Evolutionary conservation across 1,140 invertebrate species (phyloP), one percentile per base, ranked within the genome.

Genomic region (Nasonia vitripennis): DNA sequence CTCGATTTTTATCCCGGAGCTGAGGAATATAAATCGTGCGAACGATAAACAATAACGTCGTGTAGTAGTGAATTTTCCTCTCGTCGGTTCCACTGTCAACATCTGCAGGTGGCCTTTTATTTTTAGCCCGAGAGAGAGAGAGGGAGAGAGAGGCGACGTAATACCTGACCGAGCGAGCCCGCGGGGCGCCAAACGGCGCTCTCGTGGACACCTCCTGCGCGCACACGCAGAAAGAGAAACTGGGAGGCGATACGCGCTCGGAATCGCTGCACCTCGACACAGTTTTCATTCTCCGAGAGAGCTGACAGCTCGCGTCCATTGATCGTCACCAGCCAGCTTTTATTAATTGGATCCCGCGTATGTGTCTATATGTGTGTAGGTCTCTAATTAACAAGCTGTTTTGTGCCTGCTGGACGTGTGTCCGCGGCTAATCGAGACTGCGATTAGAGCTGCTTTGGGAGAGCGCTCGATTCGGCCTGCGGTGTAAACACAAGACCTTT

Each of bases 281-380:
- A 77, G 51, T 83, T 83, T 81, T 62, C 51, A 68, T 48, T 62
- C 73, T 34, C 55, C n/a, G 17, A 20, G 1, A 20, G 55, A 5
- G 9, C 41, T 20, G 17, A 62, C 17, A 62, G 55, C 27, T 27
- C 51, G 71, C 70, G 68, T 79, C 70, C 78, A 45, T 73, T 84
- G 88, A 87, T 86, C 87, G 67, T 73, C 84, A 84, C 88, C 86
- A 62, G 85, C 88, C 86, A 62, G 5, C 55, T 6, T 7, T 74
- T 83, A 83, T 83, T 83, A 68, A 83, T 83, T 83, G 81, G 81
- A 55, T 68, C 6, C 7, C 10, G 34, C 34, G 12, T 62, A n/a
- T 51, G 17, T 20, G 34, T 27, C 34, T 10, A n/a, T 10, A n/a
- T n/a, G 48, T 27, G 37, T n/a, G 48, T 27, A 67, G 14, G 14